Evolutionary conservation across 1,140 invertebrate species (phyloP).

Genomic region (Sinonovacula constricta): DNA sequence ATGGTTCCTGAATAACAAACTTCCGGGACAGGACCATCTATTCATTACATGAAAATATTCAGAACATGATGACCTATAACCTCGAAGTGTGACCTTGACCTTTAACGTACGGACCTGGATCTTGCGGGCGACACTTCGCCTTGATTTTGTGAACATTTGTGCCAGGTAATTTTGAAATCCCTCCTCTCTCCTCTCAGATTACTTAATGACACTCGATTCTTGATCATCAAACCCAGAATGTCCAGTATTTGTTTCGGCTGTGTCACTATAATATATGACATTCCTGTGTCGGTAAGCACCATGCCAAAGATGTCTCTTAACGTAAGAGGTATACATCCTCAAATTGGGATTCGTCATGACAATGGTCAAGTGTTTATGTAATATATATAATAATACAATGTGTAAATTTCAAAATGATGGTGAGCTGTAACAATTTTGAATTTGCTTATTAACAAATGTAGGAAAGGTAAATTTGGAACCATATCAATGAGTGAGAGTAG

Average conservation of each 20-base stretch:
- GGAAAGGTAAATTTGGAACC: not conserved
- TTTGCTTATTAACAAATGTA: constrained; percentile 11
- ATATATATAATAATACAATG: constrained; percentile 17
- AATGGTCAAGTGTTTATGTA: constrained; percentile 17
- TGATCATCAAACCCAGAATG: constrained; percentile 5
- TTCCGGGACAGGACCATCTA: constrained; percentile 14
- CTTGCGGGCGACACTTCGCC: no score
- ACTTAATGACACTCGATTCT: constrained; percentile 17
- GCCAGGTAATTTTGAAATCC: no score
- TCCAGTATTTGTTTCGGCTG: no score
- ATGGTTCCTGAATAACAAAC: no score
- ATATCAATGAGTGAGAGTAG: constrained; percentile 19
- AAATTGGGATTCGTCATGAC: no score
- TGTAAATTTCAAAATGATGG: constrained; percentile 11
- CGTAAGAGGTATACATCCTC: constrained; percentile 18
- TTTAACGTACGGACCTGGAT: no score
- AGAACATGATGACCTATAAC: constrained; percentile 13
- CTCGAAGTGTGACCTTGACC: no score
- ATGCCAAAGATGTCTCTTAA: constrained; percentile 9
- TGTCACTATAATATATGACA: constrained; percentile 19
- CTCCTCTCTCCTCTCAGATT: not conserved
- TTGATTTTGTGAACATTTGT: no score
- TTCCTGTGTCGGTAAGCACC: constrained; percentile 15
- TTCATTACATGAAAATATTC: constrained; percentile 16
- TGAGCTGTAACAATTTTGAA: constrained; percentile 9